Evolutionary conservation across 2,888 invertebrate species (phyloP).

Genomic region (Lysandra bellargus): DNA sequence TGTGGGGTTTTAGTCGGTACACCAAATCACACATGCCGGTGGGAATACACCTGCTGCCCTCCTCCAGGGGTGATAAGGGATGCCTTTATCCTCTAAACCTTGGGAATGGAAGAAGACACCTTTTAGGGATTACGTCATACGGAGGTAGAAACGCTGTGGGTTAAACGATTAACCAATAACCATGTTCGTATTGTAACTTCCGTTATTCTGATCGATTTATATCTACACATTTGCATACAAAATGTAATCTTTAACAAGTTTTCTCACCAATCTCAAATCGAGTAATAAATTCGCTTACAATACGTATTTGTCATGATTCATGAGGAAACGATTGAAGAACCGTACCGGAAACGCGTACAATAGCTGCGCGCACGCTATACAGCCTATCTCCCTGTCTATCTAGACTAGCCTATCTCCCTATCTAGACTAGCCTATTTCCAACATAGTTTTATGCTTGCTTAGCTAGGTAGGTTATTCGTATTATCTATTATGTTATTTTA

Average conservation of each 20-base stretch:
- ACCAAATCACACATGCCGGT: no score
- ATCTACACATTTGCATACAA: not conserved
- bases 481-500: not conserved
- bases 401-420: slow-evolving; percentile 27
- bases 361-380: not conserved
- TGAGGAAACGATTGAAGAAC: not conserved
- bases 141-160: no score
- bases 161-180: no score
- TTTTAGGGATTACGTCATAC: no score
- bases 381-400: slow-evolving; percentile 20
- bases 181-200: no score
- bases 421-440: not conserved
- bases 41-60: no score
- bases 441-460: not conserved
- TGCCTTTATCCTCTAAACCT: no score
- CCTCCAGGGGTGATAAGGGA: no score
- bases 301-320: slow-evolving; percentile 5
- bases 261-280: not conserved
- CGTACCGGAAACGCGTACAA: slow-evolving; percentile 5
- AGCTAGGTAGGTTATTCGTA: not conserved
- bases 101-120: no score
- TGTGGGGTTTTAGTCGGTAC: no score
- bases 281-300: not conserved
- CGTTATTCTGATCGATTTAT: no score
- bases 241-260: not conserved